These are phyloP conservation scores for Herminia tarsipennalis DNA, from an alignment of 2,888 invertebrate genomes.

Conservation along the genomic window DNA sequence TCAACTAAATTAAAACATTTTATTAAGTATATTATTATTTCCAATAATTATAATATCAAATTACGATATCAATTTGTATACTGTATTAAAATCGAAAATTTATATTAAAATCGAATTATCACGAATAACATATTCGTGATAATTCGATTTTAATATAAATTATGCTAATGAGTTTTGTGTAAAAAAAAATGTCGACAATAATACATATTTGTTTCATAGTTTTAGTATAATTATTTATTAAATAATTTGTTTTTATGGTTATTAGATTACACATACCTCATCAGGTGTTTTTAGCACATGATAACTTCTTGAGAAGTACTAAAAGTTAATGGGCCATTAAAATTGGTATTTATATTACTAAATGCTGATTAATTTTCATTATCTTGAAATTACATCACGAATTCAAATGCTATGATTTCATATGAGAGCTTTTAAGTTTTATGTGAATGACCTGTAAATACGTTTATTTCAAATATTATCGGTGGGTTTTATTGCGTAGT, in stretches of 20 bases:
- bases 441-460: too few relatives aligned
- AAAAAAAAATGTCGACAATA: conserved; percentile 10
- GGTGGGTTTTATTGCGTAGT: too few relatives aligned
- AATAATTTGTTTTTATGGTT: neutral
- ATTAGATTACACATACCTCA: conserved; percentile 4
- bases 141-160: conserved; percentile 19
- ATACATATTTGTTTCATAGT: conserved; percentile 15
- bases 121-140: conserved; percentile 3
- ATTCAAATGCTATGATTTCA: too few relatives aligned
- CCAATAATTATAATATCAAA: conserved; percentile 28
- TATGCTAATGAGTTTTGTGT: conserved; percentile 13
- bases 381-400: too few relatives aligned
- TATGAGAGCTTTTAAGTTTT: too few relatives aligned
- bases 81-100: conserved; percentile 4
- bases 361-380: too few relatives aligned
- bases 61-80: conserved; percentile 20
- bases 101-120: neutral
- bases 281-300: conserved; percentile 1
- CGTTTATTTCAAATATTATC: too few relatives aligned
- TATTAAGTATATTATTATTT: neutral
- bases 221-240: conserved; percentile 18
- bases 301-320: neutral
- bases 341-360: neutral
- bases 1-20: conserved; percentile 3
- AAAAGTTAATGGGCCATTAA: conserved; percentile 1